Conservation (phyloP, 1,140 invertebrate species). For the Ceratosolen solmsi region DNA sequence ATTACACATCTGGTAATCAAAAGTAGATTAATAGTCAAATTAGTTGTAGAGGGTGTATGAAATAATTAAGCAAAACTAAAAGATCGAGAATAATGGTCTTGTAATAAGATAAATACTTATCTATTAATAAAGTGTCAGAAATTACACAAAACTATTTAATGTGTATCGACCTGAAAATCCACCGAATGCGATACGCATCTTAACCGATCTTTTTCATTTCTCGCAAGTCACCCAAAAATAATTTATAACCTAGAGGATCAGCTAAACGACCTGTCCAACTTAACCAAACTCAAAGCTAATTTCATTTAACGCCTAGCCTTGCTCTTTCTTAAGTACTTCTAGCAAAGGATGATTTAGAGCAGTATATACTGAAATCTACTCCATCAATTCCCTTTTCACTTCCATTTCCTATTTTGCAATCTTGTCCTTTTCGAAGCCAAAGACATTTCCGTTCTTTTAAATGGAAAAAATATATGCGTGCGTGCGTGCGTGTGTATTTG, state of each 20-base stretch:
- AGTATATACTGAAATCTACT: conserved; percentile 13
- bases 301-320: conserved; percentile 67
- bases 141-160: conserved; percentile 21
- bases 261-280: conserved; percentile 63
- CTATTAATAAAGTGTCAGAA: conserved; percentile 18
- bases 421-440: neutral
- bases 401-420: conserved; percentile 33
- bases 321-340: conserved; percentile 48
- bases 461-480: neutral
- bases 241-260: conserved; percentile 68
- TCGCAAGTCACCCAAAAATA: conserved; percentile 68
- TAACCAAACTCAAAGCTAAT: conserved; percentile 69
- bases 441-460: neutral
- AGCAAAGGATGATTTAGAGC: conserved; percentile 57
- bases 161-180: neutral
- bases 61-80: neutral
- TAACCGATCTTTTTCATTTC: conserved; percentile 49
- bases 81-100: neutral
- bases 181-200: conserved; percentile 19
- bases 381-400: neutral
- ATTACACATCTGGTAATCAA: neutral
- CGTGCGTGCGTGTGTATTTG: no score
- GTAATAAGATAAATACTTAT: neutral
- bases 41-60: neutral
- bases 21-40: neutral